Evolutionary conservation across 2,797 vertebrate species (phyloP), one percentile per base, ranked within the genome.

Genomic region (Sciurus carolinensis): DNA sequence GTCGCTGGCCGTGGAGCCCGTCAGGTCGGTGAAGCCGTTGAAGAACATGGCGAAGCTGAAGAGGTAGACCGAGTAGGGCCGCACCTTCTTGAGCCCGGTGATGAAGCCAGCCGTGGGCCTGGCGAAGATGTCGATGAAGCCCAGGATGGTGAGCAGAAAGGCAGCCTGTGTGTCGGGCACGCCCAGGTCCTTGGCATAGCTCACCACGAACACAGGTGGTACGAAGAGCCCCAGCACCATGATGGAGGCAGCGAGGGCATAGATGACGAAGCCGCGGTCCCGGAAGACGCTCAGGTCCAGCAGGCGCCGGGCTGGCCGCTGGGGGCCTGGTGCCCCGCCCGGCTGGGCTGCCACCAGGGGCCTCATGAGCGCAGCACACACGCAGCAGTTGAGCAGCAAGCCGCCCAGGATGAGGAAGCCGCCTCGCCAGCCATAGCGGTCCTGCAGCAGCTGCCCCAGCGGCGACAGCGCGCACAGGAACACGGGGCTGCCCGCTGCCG

Each of bases 211-310:
- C 94, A 99, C 99, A 0, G 99, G 99, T 0, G 99, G 99, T 91
- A 99, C 99, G 22, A 99, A 99, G 87, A 99, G 99, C 36, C 99
- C 99, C 42, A 99, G 98, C 95, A 99, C 99, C 99, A 99, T 99
- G 97, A 99, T 98, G 91, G 99, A 99, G 4, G 99, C 99, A 0
- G 99, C 99, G 36, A 99, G 50, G 0, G 99, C 98, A 95, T 99
- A 99, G 96, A 99, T 99, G 77, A 99, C 8, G 91, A 99, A 99
- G 33, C 99, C 99, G 0, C 98, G 20, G 82, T 99, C 99, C 98
- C 98, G 98, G 96, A 99, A 99, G 73, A 99, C 99, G 0, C 99
- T 99, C 96, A 99, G 99, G 98, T 99, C 99, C 97, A 99, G 98
- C 77, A 99, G 99, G 96, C 99, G 99, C 91, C 95, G 97, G 5